Evolutionary conservation across 2,888 invertebrate genomes (phyloP), one percentile per base, ranked within the genome.

Genomic region (Elegia similella): DNA sequence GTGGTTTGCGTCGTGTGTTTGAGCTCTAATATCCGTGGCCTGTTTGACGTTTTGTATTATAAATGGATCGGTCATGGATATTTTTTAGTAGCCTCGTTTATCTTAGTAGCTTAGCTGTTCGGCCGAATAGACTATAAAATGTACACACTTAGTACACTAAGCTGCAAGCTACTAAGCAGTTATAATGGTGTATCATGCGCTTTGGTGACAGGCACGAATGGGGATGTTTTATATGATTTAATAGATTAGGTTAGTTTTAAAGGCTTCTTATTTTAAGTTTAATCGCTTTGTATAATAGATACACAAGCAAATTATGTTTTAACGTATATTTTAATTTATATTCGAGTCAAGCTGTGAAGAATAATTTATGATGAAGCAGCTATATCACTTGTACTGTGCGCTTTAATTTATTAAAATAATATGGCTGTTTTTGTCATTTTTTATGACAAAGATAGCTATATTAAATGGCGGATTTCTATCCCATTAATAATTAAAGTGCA

Each of bases 281-380:
- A 32, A 16, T 32, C 2, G 50, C 50, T 50, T 34, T 34, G 50
- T 50, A 6, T 50, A 38, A 6, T 32, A 32, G 7, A 32, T 34
- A 34, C 15, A 48, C 47, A 38, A 50, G 50, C 34, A 50, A 17
- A 29, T 48, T 48, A 48, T 17, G 47, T 48, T 48, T 10, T 12
- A 38, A 38, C n/a, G 6, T 46, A 29, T 48, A 48, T 29, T 48
- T 10, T 38, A 38, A 38, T 38, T 23, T 46, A 29, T 48, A 48
- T 29, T 48, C 47, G 47, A 48, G 47, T 30, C 47, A 46, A 32
- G 48, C 32, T 48, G 48, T 15, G 8, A 32, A 44, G 44, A 16
- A 54, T 43, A 29, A 53, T 43, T 50, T 42, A n/a, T 47, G 38
- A 52, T 52, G 30, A 43, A 32, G 32, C 48, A 48, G 48, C 48